These are phyloP conservation scores for Cylindroiulus punctatus DNA, from an alignment of 2,888 invertebrate species.

Conservation along the genomic window DNA sequence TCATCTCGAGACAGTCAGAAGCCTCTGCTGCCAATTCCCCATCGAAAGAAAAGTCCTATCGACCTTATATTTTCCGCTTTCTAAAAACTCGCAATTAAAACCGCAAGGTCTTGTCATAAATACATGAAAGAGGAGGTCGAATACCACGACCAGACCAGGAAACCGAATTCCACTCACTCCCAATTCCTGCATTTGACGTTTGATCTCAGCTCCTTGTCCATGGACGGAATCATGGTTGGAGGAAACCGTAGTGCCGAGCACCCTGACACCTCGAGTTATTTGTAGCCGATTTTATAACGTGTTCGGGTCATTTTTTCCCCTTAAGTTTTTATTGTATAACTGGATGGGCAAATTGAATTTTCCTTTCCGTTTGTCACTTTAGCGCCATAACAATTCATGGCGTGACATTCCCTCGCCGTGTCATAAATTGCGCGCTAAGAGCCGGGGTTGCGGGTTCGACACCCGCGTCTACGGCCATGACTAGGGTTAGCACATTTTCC, in stretches of 20 bases:
- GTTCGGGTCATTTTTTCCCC: constrained; percentile 22
- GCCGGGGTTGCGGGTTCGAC: neutral
- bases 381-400: constrained; percentile 25
- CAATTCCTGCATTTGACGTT: neutral
- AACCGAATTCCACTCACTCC: neutral
- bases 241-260: neutral
- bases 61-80: neutral
- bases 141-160: neutral
- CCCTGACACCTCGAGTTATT: constrained; percentile 19
- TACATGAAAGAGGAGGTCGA: neutral
- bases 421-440: neutral
- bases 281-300: constrained; percentile 32
- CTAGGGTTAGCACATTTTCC: neutral
- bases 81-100: constrained; percentile 11
- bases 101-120: neutral
- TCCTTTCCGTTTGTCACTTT: constrained; percentile 32
- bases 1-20: too few relatives aligned
- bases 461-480: too few relatives aligned
- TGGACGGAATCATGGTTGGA: neutral
- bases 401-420: neutral
- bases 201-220: neutral
- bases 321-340: constrained; percentile 32
- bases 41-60: too few relatives aligned
- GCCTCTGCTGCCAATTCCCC: too few relatives aligned
- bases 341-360: constrained; percentile 26